Percentiles rank a stretch among this genome's conserved stretches.
phyloP scores from a whole-genome alignment of 2,113 vertebrate species.

The Atherinomorus stipes region DNA sequence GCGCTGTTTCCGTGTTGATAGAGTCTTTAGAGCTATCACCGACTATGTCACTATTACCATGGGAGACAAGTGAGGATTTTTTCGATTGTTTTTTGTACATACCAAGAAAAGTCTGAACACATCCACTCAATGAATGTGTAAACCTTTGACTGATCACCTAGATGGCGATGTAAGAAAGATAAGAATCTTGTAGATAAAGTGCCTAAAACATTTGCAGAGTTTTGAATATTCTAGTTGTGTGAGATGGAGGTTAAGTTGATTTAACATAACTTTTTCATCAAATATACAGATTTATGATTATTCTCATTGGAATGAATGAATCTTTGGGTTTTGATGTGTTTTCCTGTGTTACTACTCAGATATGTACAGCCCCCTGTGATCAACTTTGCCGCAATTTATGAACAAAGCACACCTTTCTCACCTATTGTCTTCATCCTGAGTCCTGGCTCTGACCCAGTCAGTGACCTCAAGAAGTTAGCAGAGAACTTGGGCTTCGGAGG shows the following conservation, averaged over 20 bases:
- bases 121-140: too few species aligned
- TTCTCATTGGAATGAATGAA: neutral
- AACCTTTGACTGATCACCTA: neutral
- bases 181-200: neutral
- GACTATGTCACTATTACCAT: conserved; percentile 90
- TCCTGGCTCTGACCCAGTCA: conserved; percentile 93
- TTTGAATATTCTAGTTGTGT: neutral
- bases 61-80: conserved; percentile 88
- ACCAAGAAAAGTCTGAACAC: too few species aligned
- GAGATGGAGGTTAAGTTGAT: neutral
- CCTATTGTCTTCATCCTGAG: conserved; percentile 97
- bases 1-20: conserved; percentile 94
- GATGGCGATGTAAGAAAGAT: neutral
- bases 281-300: neutral
- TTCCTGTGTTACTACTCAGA: conserved; percentile 75
- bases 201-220: conserved; percentile 5
- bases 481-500: conserved; percentile 88
- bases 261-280: neutral
- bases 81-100: neutral
- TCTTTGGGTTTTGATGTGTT: neutral
- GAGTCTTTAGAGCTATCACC: conserved; percentile 91
- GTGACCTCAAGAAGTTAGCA: conserved; percentile 92
- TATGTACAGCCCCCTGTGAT: conserved; percentile 96
- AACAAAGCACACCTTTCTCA: conserved; percentile 91
- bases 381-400: conserved; percentile 90